Base-by-base conservation (phyloP, 2,797 vertebrate species). In the Thripadectes ignobilis region DNA sequence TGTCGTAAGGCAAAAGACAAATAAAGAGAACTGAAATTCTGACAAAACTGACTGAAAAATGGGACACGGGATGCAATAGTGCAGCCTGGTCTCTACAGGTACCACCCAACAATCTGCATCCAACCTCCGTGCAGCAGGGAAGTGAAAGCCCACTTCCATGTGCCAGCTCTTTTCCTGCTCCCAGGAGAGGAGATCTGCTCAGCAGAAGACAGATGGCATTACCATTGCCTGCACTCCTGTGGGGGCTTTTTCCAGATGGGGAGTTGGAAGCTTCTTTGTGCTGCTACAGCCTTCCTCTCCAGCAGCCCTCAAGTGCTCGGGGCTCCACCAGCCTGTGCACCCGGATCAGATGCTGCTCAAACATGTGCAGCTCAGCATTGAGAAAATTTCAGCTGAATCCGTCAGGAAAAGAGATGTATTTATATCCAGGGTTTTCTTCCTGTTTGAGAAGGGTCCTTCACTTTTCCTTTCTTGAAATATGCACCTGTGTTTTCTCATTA, bases 231-330 rank as follows among this genome's bases (percentile, higher is more conserved):
- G 61, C 39, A 65, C 73, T 96, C 94, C 95, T 94, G 89, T 61
- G 87, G 78, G 94, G 78, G 57, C 63, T 95, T 97, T 76, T 90
- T 91, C 91, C 96, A 97, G 89, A 94, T 92, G 95, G 94, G 92
- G 92, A 84, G 45, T 54, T 94, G 77, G 95, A 94, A 95, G 87
- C 48, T 43, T 62, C 85, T 94, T 91, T 90, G 82, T 88, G 89
- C 82, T 76, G 92, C 89, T 77, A 18, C 85, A 89, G 85, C 79
- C 52, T 92, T 66, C 82, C 77, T 88, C 62, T 59, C 73, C 83
- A 77, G 91, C 89, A 96, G 89, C 92, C 76, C 85, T 65, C 1
- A 9, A 49, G 74, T 15, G 61, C 88, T 73, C 1, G 0, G 79
- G 91, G 89, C 93, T 73, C 78, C 69, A 91, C 73, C 91, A 72